A percentile compares a stretch with the other conserved stretches of the same genome.
phyloP scores from a whole-genome alignment of 2,888 invertebrate genomes.

The Heliconius aoede region DNA sequence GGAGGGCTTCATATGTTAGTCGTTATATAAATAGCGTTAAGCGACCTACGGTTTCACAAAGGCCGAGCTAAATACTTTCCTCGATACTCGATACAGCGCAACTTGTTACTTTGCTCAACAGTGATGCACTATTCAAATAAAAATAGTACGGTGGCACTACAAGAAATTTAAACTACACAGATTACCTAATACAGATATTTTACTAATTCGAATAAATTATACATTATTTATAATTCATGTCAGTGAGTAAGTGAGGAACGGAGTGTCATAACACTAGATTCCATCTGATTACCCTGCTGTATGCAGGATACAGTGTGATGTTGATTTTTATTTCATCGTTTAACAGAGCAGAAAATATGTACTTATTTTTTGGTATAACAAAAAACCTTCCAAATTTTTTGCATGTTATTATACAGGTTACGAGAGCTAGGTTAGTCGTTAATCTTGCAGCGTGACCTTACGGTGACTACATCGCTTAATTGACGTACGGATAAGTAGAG shows the following conservation, averaged over 20 bases:
- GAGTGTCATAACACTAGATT: too few relatives aligned
- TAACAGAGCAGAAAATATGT: neutral
- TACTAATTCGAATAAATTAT: too few relatives aligned
- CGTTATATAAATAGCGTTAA: constrained; percentile 4
- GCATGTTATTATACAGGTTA: constrained; percentile 11
- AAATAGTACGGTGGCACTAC: neutral
- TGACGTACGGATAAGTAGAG: constrained; percentile 2
- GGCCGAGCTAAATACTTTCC: constrained; percentile 12
- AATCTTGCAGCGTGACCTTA: constrained; percentile 27
- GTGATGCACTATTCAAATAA: neutral
- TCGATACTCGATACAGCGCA: constrained; percentile 10
- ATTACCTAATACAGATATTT: neutral
- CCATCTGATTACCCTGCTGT: too few relatives aligned
- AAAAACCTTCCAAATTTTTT: constrained; percentile 18
- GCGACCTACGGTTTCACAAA: constrained; percentile 15
- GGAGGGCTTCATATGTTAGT: neutral
- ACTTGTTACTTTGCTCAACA: neutral
- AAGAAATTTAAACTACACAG: neutral
- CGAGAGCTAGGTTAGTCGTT: constrained; percentile 29
- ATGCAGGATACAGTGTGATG: too few relatives aligned
- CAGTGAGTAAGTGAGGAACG: too few relatives aligned
- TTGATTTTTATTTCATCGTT: neutral
- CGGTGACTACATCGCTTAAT: neutral
- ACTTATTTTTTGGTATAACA: neutral
- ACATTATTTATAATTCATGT: too few relatives aligned